These are phyloP conservation scores for Stegodyphus dumicola DNA, from an alignment of 1,140 invertebrate species.

Conservation along the genomic window DNA sequence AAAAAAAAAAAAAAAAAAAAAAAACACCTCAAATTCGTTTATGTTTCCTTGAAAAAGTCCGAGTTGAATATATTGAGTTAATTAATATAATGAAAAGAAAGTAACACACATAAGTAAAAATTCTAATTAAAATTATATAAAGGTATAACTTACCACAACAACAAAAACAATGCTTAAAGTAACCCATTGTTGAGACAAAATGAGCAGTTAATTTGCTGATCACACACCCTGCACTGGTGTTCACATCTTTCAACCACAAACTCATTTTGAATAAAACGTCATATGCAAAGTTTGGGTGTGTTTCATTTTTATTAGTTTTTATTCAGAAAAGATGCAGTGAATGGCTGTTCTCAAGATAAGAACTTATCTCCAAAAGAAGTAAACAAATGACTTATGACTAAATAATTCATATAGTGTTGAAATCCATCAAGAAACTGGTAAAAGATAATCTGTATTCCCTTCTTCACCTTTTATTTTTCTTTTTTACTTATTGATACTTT, in stretches of 20 bases:
- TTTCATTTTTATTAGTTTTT: conserved; percentile 37
- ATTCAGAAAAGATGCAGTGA: background rate
- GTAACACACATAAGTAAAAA: no score
- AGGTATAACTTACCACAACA: conserved; percentile 29
- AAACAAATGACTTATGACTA: background rate
- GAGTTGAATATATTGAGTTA: no score
- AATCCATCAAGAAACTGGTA: background rate
- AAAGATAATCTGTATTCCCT: no score
- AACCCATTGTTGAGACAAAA: conserved; percentile 10
- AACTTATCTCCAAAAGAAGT: background rate
- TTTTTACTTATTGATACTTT: no score
- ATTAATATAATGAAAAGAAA: no score
- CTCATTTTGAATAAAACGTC: no score
- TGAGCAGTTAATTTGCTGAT: background rate
- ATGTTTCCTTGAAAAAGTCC: no score
- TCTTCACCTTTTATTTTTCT: no score
- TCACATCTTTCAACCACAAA: background rate
- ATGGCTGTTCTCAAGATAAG: background rate
- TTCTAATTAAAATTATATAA: no score
- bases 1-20: no score
- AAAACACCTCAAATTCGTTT: no score
- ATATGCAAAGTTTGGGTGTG: conserved; percentile 39
- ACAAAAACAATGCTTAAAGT: conserved; percentile 1
- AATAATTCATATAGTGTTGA: background rate
- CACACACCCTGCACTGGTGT: background rate